A percentile compares a stretch with the other conserved stretches of the same genome.
Conservation (phyloP, 2,888 invertebrate species). For the Perithous albicinctus region DNA sequence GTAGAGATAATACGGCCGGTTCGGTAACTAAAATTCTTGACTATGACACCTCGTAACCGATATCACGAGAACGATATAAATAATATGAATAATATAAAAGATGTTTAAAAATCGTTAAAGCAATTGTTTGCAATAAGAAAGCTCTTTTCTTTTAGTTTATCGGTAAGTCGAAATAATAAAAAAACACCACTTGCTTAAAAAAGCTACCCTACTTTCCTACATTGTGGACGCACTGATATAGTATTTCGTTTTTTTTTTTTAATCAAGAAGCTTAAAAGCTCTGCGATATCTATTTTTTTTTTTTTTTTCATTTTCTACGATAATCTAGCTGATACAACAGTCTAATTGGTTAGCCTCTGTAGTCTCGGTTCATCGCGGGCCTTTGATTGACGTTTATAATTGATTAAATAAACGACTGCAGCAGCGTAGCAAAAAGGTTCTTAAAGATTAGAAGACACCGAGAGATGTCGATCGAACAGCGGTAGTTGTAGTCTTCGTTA, state of each 20-base stretch:
- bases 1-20: conserved; percentile 26
- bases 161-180: conserved; percentile 4
- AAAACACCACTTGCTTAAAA: neutral
- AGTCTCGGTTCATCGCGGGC: conserved; percentile 23
- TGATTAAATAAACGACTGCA: conserved; percentile 48
- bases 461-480: conserved; percentile 45
- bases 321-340: conserved; percentile 41
- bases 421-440: conserved; percentile 56
- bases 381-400: conserved; percentile 36
- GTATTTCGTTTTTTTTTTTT: neutral
- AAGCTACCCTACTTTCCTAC: conserved; percentile 24
- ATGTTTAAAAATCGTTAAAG: conserved; percentile 23
- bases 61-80: conserved; percentile 42
- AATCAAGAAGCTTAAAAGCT: conserved; percentile 26
- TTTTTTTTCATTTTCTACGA: conserved; percentile 25
- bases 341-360: conserved; percentile 53
- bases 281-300: neutral
- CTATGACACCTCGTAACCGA: conserved; percentile 43
- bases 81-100: conserved; percentile 45
- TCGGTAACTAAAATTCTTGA: conserved; percentile 59
- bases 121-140: conserved; percentile 34
- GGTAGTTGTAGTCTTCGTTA: conserved; percentile 17
- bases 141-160: conserved; percentile 25
- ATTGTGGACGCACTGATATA: conserved; percentile 14
- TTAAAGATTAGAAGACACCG: conserved; percentile 41